A percentile compares a stretch with the other conserved stretches of the same genome.
Evolutionary conservation across 2,888 invertebrate species (phyloP).

Genomic region (Bombylius discolor): DNA sequence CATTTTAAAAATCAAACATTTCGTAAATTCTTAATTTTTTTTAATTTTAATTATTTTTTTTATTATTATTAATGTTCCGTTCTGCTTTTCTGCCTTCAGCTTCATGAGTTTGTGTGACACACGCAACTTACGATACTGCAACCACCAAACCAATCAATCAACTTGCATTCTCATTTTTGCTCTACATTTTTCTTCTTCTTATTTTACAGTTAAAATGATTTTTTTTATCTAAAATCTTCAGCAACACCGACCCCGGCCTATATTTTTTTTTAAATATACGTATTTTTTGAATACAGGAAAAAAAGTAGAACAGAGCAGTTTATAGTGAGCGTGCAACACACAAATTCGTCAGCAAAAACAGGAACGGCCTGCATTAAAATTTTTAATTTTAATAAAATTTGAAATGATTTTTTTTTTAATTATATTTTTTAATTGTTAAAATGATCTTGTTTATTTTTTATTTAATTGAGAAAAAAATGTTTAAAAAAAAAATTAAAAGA

Average conservation of each 20-base stretch:
- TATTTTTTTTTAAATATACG: not conserved
- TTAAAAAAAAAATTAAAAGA: no score
- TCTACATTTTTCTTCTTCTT: not conserved
- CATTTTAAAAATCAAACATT: no score
- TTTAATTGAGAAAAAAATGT: no score
- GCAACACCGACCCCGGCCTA: no score
- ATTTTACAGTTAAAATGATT: not conserved
- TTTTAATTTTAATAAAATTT: not conserved
- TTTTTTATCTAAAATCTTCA: no score
- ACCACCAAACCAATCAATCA: not conserved
- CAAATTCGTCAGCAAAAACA: slow-evolving; percentile 13
- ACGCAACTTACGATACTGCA: not conserved
- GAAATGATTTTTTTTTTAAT: not conserved
- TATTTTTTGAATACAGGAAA: slow-evolving; percentile 5
- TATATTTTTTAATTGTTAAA: no score
- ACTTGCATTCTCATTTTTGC: not conserved
- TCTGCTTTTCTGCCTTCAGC: slow-evolving; percentile 1
- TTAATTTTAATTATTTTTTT: no score
- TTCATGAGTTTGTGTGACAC: slow-evolving; percentile 8
- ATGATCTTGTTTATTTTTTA: no score
- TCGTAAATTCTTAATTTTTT: no score
- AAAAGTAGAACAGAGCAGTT: slow-evolving; percentile 7
- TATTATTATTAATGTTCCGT: no score
- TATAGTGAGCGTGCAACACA: slow-evolving; percentile 10
- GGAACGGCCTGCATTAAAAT: slow-evolving; percentile 15